A percentile compares a stretch with the other conserved stretches of the same genome.
Conservation (phyloP, 30 jellyfish, hydroid and myxozoan genomes). For the Aurelia aurita complex sp. Pacific region DNA sequence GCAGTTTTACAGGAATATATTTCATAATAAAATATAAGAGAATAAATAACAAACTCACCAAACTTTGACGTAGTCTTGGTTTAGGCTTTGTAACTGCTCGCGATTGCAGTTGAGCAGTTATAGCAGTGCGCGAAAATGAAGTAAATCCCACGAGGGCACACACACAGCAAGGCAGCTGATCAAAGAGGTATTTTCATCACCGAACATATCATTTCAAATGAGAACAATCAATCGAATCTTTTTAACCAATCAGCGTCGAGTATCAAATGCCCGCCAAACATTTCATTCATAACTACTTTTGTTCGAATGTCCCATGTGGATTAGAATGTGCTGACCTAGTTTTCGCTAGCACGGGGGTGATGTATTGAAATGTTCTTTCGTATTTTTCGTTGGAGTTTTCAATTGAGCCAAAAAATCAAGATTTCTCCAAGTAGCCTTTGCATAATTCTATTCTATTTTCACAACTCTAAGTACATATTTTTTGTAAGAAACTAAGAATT, state of each 20-base stretch:
- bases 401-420: neutral
- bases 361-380: neutral
- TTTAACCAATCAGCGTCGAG: slow-evolving; percentile 47
- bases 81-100: slow-evolving; percentile 17
- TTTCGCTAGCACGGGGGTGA: slow-evolving; percentile 4
- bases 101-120: slow-evolving; percentile 7
- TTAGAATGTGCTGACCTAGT: neutral
- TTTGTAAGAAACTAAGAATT: no score
- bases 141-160: slow-evolving; percentile 56
- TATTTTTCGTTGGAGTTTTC: neutral
- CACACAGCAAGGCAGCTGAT: slow-evolving; percentile 73
- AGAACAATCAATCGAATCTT: slow-evolving; percentile 37
- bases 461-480: neutral
- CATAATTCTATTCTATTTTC: neutral
- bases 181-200: slow-evolving; percentile 39
- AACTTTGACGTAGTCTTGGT: neutral
- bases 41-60: no score
- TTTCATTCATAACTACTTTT: slow-evolving; percentile 46
- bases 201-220: slow-evolving; percentile 13
- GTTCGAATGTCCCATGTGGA: slow-evolving; percentile 31
- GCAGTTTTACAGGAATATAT: no score
- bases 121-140: slow-evolving; percentile 20
- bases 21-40: no score
- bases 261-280: slow-evolving; percentile 59
- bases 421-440: neutral